phyloP scores from a whole-genome alignment of 35 echinoderm and acorn worm species.

The Ophioderma brevispina region DNA sequence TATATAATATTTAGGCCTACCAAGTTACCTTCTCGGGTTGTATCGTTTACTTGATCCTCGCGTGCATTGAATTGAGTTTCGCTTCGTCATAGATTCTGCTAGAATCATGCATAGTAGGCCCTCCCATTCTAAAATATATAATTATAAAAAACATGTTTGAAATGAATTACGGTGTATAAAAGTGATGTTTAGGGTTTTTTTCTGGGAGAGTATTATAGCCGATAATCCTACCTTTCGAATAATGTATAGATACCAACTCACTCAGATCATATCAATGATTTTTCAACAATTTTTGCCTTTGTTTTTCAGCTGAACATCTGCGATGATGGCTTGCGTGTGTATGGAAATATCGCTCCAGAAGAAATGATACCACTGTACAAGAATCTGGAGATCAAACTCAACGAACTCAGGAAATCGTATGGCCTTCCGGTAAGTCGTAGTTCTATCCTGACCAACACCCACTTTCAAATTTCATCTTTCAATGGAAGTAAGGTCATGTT shows the following conservation, averaged over 20 bases:
- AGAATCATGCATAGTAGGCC: no score
- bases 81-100: no score
- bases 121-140: no score
- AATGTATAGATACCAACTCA: not conserved
- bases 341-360: slow-evolving; percentile 21
- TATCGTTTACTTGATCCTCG: no score
- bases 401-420: slow-evolving; percentile 45
- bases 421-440: slow-evolving; percentile 8
- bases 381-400: slow-evolving; percentile 44
- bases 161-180: not conserved
- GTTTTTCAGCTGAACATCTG: slow-evolving; percentile 40
- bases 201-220: no score
- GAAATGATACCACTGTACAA: slow-evolving; percentile 26
- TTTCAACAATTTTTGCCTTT: not conserved
- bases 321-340: slow-evolving; percentile 38
- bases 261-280: not conserved
- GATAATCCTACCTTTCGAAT: not conserved
- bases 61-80: no score
- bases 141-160: not conserved
- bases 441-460: no score
- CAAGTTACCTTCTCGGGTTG: no score
- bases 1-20: no score
- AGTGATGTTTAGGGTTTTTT: not conserved
- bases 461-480: no score
- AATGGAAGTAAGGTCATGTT: no score